Evolutionary conservation across 2,888 invertebrate genomes (phyloP), one percentile per base, ranked within the genome.

Genomic region (Frankliniella intonsa): DNA sequence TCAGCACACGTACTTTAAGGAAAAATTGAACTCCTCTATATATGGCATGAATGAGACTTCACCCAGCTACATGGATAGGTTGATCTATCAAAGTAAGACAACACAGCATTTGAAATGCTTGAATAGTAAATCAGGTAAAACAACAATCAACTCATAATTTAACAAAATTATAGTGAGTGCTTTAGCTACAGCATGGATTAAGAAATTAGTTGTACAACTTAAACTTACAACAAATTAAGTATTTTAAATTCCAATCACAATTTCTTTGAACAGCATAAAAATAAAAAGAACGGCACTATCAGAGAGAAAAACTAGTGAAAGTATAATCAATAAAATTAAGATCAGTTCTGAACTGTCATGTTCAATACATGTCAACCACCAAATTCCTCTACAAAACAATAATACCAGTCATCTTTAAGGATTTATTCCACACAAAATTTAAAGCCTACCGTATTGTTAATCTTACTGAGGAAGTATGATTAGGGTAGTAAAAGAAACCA

Each of bases 281-380:
- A 22, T 76, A 25, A 22, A 76, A 25, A 76, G 69, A 25, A 76
- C 22, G 69, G 22, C 69, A 76, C 9, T 76, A 25, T 25, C 22
- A 76, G 12, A 76, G 25, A 7, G 25, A 76, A 10, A 69, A 69
- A 65, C 9, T n/a, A 55, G 55, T 19, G 19, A 14, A 14, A 55
- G 12, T 19, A 55, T 19, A n/a, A 69, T 11, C 25, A 22, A 25
- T 76, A 22, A 10, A 76, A 22, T n/a, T 76, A 25, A 76, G 25
- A 76, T 76, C 69, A 76, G 69, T 76, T 76, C 69, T 76, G 69
- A 76, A 76, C 69, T 76, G 69, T 76, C 69, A 76, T 76, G 69
- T 76, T 76, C 69, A 76, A 76, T 76, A 76, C 69, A 25, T 25
- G 69, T 38, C 69, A 76, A 76, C 22, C 69, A 76, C 7, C 12